A percentile compares a stretch with the other conserved stretches of the same genome.
phyloP scores from a whole-genome alignment of 2,113 vertebrate species.

The Ranitomeya variabilis region DNA sequence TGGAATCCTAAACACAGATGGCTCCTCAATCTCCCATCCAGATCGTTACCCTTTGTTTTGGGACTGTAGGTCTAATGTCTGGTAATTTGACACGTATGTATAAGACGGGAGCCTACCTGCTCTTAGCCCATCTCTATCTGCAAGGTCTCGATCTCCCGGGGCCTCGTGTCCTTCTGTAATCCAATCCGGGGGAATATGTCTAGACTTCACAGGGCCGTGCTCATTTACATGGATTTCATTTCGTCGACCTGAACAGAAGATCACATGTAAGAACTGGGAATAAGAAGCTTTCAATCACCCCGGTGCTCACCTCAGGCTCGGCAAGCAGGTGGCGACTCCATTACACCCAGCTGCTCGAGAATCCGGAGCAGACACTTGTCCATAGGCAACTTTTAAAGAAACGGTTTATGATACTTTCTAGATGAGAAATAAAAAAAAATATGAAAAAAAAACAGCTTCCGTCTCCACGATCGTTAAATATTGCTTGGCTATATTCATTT shows the following conservation, averaged over 20 bases:
- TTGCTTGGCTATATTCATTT: background rate
- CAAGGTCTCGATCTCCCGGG: background rate
- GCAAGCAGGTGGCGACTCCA: conserved; percentile 47
- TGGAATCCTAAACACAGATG: background rate
- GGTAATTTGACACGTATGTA: background rate
- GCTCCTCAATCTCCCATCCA: background rate
- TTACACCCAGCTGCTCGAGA: conserved; percentile 39
- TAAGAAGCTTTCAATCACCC: conserved; percentile 57
- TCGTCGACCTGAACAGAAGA: conserved; percentile 53
- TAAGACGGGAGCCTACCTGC: conserved; percentile 36
- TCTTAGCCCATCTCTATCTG: conserved; percentile 41
- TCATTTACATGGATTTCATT: conserved; percentile 51
- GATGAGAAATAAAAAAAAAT: no score
- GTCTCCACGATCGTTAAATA: background rate
- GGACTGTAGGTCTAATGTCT: background rate
- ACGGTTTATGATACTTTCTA: background rate
- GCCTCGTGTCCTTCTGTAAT: conserved; percentile 44
- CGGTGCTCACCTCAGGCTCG: conserved; percentile 26
- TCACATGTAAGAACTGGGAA: conserved; percentile 57
- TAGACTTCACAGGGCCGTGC: conserved; percentile 60
- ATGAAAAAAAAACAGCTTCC: background rate
- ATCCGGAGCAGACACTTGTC: conserved; percentile 16
- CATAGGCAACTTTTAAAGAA: conserved; percentile 26
- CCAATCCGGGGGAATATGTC: conserved; percentile 55
- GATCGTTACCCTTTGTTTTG: conserved; percentile 23